Conservation (phyloP, 1,140 invertebrate genomes). For the Saxidomus purpurata region DNA sequence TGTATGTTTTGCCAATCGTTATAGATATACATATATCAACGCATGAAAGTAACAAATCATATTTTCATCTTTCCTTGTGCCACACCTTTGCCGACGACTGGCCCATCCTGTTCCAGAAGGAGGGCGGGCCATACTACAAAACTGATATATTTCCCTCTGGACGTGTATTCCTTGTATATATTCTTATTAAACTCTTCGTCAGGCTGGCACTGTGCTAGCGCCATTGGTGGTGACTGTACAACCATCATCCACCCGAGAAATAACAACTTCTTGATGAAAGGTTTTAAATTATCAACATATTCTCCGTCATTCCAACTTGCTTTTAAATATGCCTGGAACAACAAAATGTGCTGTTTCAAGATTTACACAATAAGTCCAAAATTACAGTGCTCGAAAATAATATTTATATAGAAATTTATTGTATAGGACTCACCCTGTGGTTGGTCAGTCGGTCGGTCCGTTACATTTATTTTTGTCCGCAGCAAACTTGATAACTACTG, state of each 20-base stretch:
- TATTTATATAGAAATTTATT: no score
- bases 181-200: neutral
- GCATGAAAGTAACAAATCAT: no score
- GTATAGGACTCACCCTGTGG: no score
- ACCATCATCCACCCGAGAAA: neutral
- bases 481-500: no score
- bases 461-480: no score
- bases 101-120: neutral
- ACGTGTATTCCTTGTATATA: slow-evolving; percentile 18
- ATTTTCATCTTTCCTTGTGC: no score
- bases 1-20: no score
- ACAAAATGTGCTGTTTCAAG: no score
- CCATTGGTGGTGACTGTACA: neutral
- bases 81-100: neutral
- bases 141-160: neutral
- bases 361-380: no score
- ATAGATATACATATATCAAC: no score
- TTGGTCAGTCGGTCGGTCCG: no score
- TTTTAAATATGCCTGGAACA: slow-evolving; percentile 17
- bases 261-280: neutral
- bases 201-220: neutral
- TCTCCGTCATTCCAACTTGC: neutral
- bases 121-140: slow-evolving; percentile 38
- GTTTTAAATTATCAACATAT: neutral
- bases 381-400: no score